Evolutionary conservation across 2,888 invertebrate genomes (phyloP), one percentile per base, ranked within the genome.

Genomic region (Lithophane leautieri): DNA sequence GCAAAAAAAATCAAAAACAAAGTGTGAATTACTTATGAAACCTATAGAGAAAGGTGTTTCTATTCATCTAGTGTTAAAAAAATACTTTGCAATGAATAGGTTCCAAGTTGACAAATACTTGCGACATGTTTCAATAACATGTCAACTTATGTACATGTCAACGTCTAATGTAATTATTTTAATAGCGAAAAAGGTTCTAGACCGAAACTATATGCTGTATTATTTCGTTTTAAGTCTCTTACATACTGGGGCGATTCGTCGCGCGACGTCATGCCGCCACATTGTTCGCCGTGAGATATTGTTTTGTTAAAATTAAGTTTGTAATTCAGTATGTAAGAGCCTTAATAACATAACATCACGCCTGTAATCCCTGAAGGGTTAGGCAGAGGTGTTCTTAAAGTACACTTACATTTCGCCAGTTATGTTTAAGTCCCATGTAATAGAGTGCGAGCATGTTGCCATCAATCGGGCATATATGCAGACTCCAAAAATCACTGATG

Each of bases 21-120:
- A 50, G 16, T 69, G 28, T 68, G 7, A 42, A 42, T 78, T 76
- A 76, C 34, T 25, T 67, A 52, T 1, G 34, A 22, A 44, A 34
- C 19, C 22, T 44, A 34, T 34, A 60, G 69, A 76, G 60, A 69
- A 76, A 76, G 76, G n/a, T 44, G 76, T 76, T 76, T 22, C 50
- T 60, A 42, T 58, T 67, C n/a, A 58, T 56, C n/a, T 75, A 42
- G 47, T 68, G 50, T 47, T 25, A 50, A 56, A 63, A 34, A 74
- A 77, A 42, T 77, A 67, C 40, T 58, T 25, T 28, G 66, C 28
- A 75, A 67, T 56, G 0, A 12, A 40, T 11, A 56, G 7, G 40
- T 11, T 9, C 0, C 1, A 40, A 58, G n/a, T n/a, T 54, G 28
- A 19, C 47, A 14, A 66, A 56, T 28, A 52, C 22, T 73, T 78